Conservation (phyloP, 2,888 invertebrate species). For the Eudasyphora cyanicolor region DNA sequence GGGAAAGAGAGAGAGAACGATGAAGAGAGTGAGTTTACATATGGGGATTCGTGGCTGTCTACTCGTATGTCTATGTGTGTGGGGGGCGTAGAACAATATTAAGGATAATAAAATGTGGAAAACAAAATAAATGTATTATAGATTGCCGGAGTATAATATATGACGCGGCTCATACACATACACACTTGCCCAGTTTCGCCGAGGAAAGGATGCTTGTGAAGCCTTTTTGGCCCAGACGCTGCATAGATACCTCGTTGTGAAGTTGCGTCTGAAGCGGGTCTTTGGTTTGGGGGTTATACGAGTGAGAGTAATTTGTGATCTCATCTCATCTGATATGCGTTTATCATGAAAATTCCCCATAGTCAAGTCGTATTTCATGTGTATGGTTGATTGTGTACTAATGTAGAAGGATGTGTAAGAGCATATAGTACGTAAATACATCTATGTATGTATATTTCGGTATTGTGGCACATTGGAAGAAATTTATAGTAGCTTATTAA, state of each 20-base stretch:
- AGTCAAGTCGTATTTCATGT: slow-evolving; percentile 61
- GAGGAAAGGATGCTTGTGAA: too few relatives aligned
- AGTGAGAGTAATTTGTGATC: slow-evolving; percentile 64
- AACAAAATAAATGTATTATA: slow-evolving; percentile 46
- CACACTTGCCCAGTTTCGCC: not conserved
- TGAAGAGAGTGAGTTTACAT: not conserved
- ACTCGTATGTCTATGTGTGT: not conserved
- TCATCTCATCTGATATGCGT: slow-evolving; percentile 65
- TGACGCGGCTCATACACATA: not conserved
- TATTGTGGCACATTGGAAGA: not conserved
- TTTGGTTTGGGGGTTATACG: not conserved
- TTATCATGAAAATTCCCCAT: slow-evolving; percentile 66
- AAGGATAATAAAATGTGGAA: slow-evolving; percentile 48
- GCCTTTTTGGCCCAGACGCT: not conserved
- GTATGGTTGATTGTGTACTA: not conserved
- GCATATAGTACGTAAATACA: slow-evolving; percentile 19
- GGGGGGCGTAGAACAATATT: slow-evolving; percentile 21
- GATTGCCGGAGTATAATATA: slow-evolving; percentile 25
- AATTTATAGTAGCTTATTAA: too few relatives aligned
- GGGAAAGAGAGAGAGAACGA: not conserved
- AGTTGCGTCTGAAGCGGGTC: not conserved
- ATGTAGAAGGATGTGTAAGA: slow-evolving; percentile 4
- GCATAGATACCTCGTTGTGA: too few relatives aligned
- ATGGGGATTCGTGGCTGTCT: too few relatives aligned
- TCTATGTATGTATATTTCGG: not conserved